Conservation (phyloP, 1,140 invertebrate species). For the Euwallacea similis region DNA sequence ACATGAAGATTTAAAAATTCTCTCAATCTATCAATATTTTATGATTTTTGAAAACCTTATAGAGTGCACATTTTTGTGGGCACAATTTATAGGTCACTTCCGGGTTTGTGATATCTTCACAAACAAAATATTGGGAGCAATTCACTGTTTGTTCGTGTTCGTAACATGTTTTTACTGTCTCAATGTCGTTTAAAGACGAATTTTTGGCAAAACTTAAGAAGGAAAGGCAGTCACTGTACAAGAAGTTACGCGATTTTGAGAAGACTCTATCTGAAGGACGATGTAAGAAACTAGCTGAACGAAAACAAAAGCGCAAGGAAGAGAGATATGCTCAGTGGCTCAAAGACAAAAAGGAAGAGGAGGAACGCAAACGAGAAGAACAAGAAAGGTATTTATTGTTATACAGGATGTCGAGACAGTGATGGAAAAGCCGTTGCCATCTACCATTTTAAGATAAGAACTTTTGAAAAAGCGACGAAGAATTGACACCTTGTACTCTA, state of each 20-base stretch:
- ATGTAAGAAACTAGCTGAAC: slow-evolving; percentile 69
- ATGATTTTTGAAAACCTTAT: too few relatives aligned
- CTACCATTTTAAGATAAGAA: neutral
- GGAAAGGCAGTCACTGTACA: slow-evolving; percentile 74
- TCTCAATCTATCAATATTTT: too few relatives aligned
- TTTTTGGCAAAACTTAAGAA: slow-evolving; percentile 78
- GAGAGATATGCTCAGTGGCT: slow-evolving; percentile 72
- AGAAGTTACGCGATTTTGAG: slow-evolving; percentile 74
- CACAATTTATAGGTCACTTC: too few relatives aligned
- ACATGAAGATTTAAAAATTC: too few relatives aligned
- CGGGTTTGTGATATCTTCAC: neutral
- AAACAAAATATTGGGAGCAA: neutral
- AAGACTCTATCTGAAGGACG: slow-evolving; percentile 73
- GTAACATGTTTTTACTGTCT: neutral
- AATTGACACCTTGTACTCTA: too few relatives aligned
- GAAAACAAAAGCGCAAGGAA: slow-evolving; percentile 72
- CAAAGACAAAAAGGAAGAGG: slow-evolving; percentile 73
- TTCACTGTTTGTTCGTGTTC: neutral
- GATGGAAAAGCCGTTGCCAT: too few relatives aligned
- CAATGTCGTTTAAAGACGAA: slow-evolving; percentile 56
- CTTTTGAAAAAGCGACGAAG: too few relatives aligned
- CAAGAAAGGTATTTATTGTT: slow-evolving; percentile 60
- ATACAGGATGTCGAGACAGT: too few relatives aligned
- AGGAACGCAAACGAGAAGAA: slow-evolving; percentile 70
- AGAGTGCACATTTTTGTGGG: too few relatives aligned